phyloP scores from a whole-genome alignment of 2,797 vertebrate species.

The Macropodus opercularis region DNA sequence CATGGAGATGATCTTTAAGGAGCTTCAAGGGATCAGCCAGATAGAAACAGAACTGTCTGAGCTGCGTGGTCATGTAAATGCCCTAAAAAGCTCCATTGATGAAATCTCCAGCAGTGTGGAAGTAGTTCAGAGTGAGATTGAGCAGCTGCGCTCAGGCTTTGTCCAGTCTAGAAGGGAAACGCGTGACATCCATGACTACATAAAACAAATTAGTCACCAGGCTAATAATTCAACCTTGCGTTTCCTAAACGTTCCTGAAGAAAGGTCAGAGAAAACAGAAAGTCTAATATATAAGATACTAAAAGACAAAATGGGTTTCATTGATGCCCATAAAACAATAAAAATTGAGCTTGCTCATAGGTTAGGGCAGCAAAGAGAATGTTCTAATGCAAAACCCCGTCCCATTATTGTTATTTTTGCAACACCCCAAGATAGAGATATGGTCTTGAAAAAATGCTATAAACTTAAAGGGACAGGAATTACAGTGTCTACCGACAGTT shows the following conservation, averaged over 20 bases:
- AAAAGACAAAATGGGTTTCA: constrained; percentile 95
- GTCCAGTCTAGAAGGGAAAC: constrained; percentile 98
- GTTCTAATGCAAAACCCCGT: constrained; percentile 95
- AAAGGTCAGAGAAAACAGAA: constrained; percentile 89
- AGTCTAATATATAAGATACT: constrained; percentile 91
- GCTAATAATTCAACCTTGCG: constrained; percentile 92
- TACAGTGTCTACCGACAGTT: constrained; percentile 94
- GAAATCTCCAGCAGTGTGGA: constrained; percentile 99
- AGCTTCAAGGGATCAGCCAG: constrained; percentile 98
- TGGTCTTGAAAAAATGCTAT: constrained; percentile 98
- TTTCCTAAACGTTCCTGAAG: constrained; percentile 97
- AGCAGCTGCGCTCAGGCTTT: constrained; percentile 95
- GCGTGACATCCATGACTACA: constrained; percentile 96
- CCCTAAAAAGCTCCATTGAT: constrained; percentile 97
- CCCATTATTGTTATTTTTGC: constrained; percentile 97
- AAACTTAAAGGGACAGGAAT: constrained; percentile 98
- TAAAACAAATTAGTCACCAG: constrained; percentile 92
- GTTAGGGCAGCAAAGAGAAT: constrained; percentile 94
- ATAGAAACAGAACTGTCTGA: constrained; percentile 98
- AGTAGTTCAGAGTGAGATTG: constrained; percentile 98
- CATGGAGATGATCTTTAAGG: constrained; percentile 99
- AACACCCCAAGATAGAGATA: constrained; percentile 92
- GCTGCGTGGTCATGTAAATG: constrained; percentile 95
- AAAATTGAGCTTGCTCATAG: constrained; percentile 97
- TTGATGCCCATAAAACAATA: constrained; percentile 88